Base-by-base conservation (phyloP, 2,797 vertebrate genomes). In the Cyclopterus lumpus region DNA sequence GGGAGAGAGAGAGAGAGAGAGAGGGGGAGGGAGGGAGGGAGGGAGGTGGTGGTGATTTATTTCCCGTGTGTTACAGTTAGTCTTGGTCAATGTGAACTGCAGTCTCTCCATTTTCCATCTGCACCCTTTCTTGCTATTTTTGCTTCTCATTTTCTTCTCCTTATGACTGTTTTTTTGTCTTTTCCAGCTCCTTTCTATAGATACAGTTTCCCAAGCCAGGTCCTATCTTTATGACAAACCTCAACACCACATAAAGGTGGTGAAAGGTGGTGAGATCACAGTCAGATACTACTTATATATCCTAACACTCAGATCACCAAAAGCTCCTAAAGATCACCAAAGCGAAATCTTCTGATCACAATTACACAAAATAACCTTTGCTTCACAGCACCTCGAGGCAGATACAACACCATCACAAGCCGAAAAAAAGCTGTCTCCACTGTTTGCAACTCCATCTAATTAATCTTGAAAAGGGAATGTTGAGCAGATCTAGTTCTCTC, bases 1-100 rank as follows among this genome's bases (percentile, higher is more conserved):
- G 72, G 48, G 63, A 46, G 82, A 77, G 20, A 68, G 70, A 48
- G 64, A 55, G 62, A 30, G 82, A 66, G 70, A 40, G 57, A 82
- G 73, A 44, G 76, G 84, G 82, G 77, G 20, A 68, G 70, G 48
- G 64, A 55, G 62, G 30, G 82, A 66, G 70, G 40, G 57, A 82
- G 73, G 44, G 76, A 83, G 82, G 79, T 61, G 83, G 83, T 24
- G 65, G 9, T 92, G 87, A 93, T 93, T 90, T 93, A 93, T 93
- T 93, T 93, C 85, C 89, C 78, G 80, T 80, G 84, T 91, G 89
- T 90, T 95, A 91, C 76, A 70, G 88, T 91, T 91, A 83, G 85
- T 84, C 86, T 87, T 84, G 84, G 86, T 90, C 69, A 7, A 87
- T 63, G 85, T 87, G 86, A 93, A 86, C 68, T 81, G 71, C 63